phyloP scores from a whole-genome alignment of 2,888 invertebrate species.

The Volucella inflata region DNA sequence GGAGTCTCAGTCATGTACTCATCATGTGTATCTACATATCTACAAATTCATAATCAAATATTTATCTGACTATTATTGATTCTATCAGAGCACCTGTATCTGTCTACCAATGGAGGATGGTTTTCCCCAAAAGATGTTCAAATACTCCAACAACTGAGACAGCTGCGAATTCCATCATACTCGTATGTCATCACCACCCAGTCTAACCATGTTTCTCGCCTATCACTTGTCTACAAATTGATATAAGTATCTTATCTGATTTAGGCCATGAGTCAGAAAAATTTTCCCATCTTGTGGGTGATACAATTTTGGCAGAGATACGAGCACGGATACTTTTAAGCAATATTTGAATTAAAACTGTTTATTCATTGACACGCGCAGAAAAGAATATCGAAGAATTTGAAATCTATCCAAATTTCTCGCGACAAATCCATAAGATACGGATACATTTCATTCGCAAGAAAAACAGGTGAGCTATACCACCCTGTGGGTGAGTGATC shows the following conservation, averaged over 20 bases:
- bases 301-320: slow-evolving; percentile 16
- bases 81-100: slow-evolving; percentile 37
- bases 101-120: slow-evolving; percentile 18
- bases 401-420: slow-evolving; percentile 50
- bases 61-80: slow-evolving; percentile 23
- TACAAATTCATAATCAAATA: slow-evolving; percentile 10
- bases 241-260: neutral
- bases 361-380: slow-evolving; percentile 38
- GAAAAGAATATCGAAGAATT: slow-evolving; percentile 15
- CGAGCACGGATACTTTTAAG: too few species aligned
- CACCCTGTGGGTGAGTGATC: slow-evolving; percentile 26
- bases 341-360: slow-evolving; percentile 7
- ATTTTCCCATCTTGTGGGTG: slow-evolving; percentile 26
- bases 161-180: slow-evolving; percentile 32
- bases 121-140: slow-evolving; percentile 45
- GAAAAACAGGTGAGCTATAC: slow-evolving; percentile 27
- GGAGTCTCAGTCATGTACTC: neutral
- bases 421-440: slow-evolving; percentile 26
- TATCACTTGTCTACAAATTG: slow-evolving; percentile 1
- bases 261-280: slow-evolving; percentile 31
- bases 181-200: neutral
- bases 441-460: slow-evolving; percentile 6
- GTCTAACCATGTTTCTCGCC: neutral
- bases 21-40: neutral
- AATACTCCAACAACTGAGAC: slow-evolving; percentile 18